A percentile compares a stretch with the other conserved stretches of the same genome.
Evolutionary conservation across 2,888 invertebrate genomes (phyloP).

Genomic region (Ophion ellenae): DNA sequence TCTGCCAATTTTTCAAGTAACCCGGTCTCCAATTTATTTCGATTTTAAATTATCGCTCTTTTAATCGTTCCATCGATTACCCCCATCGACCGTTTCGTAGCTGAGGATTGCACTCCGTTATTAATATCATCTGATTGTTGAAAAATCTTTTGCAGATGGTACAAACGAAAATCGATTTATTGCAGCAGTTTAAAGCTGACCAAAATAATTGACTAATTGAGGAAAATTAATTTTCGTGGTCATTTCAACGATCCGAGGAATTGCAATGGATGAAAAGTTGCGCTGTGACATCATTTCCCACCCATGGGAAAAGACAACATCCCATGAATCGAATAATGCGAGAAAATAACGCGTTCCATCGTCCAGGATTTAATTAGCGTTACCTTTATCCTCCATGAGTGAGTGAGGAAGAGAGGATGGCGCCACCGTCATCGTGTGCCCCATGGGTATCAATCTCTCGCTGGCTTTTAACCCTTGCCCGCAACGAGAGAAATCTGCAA

Average conservation of each 20-base stretch:
- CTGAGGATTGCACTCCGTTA: too few relatives aligned
- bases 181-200: too few relatives aligned
- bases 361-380: constrained; percentile 46
- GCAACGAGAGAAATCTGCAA: constrained; percentile 73
- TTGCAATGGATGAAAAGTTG: too few relatives aligned
- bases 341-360: neutral
- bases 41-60: neutral
- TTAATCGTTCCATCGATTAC: neutral
- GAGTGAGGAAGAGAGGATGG: constrained; percentile 20
- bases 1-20: neutral
- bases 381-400: constrained; percentile 50
- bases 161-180: too few relatives aligned
- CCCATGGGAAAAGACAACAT: too few relatives aligned
- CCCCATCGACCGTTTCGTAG: too few relatives aligned
- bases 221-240: too few relatives aligned
- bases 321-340: constrained; percentile 29
- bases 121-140: too few relatives aligned
- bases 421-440: constrained; percentile 53
- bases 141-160: too few relatives aligned
- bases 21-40: neutral
- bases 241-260: too few relatives aligned
- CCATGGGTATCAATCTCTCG: constrained; percentile 36
- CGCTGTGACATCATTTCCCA: too few relatives aligned
- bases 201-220: too few relatives aligned
- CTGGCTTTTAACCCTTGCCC: constrained; percentile 74